phyloP scores from a whole-genome alignment of 92 coral and sea anemone species.

The Meandrina meandrites region DNA sequence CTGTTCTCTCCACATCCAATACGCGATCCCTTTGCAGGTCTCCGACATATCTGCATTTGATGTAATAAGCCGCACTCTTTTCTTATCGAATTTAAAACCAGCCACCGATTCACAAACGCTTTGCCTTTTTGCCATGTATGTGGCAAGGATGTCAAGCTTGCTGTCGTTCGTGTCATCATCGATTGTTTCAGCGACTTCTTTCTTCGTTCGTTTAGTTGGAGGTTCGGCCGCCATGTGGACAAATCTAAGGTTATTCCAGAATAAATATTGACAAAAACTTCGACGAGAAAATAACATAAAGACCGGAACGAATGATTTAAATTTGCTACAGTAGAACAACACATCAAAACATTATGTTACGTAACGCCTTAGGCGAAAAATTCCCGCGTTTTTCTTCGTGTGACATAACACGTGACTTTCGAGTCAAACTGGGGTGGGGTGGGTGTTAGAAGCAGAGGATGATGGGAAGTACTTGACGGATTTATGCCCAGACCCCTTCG shows the following conservation, averaged over 20 bases:
- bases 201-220: conserved; percentile 39
- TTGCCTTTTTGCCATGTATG: conserved; percentile 45
- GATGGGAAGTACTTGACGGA: too few species aligned
- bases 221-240: conserved; percentile 48
- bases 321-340: not conserved
- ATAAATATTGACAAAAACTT: not conserved
- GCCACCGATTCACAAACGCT: conserved; percentile 58
- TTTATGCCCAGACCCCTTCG: too few species aligned
- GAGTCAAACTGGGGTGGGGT: not conserved
- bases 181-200: conserved; percentile 17
- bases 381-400: conserved; percentile 8
- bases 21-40: conserved; percentile 61
- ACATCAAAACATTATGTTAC: not conserved
- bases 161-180: not conserved
- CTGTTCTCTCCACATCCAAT: conserved; percentile 89
- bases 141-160: conserved; percentile 30
- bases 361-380: not conserved
- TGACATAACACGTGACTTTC: not conserved
- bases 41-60: conserved; percentile 43
- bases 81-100: conserved; percentile 73
- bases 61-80: conserved; percentile 69
- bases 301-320: not conserved
- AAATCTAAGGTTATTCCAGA: conserved; percentile 2
- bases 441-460: too few species aligned
- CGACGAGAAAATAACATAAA: not conserved